Evolutionary conservation across 2,797 vertebrate species (phyloP).

Genomic region (Tenualosa ilisha): DNA sequence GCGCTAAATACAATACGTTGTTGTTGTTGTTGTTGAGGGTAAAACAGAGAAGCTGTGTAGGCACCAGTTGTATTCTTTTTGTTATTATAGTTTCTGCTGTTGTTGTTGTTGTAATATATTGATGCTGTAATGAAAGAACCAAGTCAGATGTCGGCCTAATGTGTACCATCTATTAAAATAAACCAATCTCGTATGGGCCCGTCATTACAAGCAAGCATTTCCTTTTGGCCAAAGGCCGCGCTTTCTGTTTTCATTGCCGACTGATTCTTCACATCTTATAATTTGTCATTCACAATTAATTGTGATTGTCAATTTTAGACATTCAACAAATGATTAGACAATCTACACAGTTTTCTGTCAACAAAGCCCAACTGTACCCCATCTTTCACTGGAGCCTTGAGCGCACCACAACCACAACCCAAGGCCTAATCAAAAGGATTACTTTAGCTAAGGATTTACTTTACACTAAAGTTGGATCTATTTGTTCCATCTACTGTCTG

Average conservation of each 20-base stretch:
- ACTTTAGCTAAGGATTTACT: background rate
- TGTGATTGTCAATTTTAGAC: background rate
- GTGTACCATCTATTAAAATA: background rate
- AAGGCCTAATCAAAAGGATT: background rate
- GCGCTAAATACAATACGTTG: no score
- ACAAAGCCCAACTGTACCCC: background rate
- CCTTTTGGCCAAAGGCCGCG: background rate
- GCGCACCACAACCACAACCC: background rate
- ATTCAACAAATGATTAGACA: background rate
- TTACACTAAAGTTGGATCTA: background rate
- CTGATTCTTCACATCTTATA: background rate
- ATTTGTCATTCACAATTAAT: background rate
- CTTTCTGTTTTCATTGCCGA: background rate
- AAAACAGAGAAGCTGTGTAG: no score
- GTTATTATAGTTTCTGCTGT: no score
- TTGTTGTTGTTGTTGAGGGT: no score
- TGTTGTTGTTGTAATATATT: no score
- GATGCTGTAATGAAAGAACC: background rate
- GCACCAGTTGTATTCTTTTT: no score
- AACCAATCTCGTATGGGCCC: background rate
- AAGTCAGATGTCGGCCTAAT: background rate
- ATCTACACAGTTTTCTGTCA: background rate
- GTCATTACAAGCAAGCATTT: background rate
- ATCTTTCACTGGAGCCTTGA: background rate
- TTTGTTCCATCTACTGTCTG: background rate